Conservation (phyloP, 2,888 invertebrate species). For the Metellina segmentata region DNA sequence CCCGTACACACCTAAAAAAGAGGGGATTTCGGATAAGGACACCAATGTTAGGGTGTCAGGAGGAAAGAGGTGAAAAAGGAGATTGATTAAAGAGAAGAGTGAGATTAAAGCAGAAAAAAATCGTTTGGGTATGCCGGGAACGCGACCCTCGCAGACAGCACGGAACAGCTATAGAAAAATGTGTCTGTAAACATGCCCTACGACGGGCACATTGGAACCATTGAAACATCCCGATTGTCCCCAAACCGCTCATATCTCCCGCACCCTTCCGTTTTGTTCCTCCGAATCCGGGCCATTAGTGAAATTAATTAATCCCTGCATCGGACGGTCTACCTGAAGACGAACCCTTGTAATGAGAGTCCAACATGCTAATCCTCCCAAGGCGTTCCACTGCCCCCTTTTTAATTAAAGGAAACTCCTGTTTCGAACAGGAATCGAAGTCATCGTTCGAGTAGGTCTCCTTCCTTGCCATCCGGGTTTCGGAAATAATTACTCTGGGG, state of each 20-base stretch:
- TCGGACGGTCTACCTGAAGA: background rate
- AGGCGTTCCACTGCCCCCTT: background rate
- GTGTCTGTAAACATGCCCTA: no score
- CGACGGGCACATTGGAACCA: no score
- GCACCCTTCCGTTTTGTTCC: background rate
- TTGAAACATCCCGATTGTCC: background rate
- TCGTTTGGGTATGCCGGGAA: no score
- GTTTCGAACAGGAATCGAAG: background rate
- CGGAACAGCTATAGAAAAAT: no score
- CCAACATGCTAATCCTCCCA: background rate
- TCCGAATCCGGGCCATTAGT: background rate
- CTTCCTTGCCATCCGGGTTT: conserved; percentile 9
- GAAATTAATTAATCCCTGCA: background rate
- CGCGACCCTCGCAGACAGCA: no score
- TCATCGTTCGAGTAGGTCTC: conserved; percentile 5
- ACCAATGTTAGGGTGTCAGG: no score
- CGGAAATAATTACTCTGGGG: conserved; percentile 2
- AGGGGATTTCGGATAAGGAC: no score
- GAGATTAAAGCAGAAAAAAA: no score
- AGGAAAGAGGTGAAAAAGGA: no score
- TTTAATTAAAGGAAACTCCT: background rate
- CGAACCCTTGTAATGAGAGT: background rate
- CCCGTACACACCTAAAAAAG: no score
- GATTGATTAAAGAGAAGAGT: no score
- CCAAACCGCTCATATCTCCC: background rate